Evolutionary conservation across 2,113 vertebrate species (phyloP), one percentile per base, ranked within the genome.

Genomic region (Gobio gobio): DNA sequence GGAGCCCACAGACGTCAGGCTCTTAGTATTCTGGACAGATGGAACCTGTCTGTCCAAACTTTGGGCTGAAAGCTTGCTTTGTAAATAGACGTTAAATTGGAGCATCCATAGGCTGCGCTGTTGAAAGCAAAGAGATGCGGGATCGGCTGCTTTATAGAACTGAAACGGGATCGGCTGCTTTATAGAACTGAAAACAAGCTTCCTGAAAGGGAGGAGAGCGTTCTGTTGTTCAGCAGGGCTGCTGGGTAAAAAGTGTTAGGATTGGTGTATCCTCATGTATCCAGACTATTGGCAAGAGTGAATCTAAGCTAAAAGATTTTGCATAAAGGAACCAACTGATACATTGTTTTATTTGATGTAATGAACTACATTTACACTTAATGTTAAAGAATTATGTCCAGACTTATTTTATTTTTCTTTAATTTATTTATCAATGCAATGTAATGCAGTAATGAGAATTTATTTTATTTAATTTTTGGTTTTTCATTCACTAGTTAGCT

Each of bases 1-100:
- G 72, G 85, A 73, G 88, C 83, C 74, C 87, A 87, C 84, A 56
- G 85, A 26, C 9, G 77, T 89, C 87, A 24, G 40, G 87, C 86
- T 90, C 88, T 93, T 92, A 92, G 89, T 93, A 94, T 94, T 90
- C 92, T 88, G 90, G 75, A 59, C 89, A 89, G 88, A 91, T 51
- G 85, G 73, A 40, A 86, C 78, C 89, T 83, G 90, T 88, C 89
- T 90, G 82, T 89, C 89, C 90, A 91, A 92, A 92, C 91, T 88
- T 86, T 87, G 24, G 90, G 89, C 90, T 83, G 89, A 91, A 91
- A 91, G 74, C 87, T 84, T 77, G 76, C 78, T 66, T 78, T 80
- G 83, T 90, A 83, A 92, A 91, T 82, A 88, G 89, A 83, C 91
- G 89, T 89, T 89, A 88, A 91, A 93, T 90, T 89, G 89, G 90